Evolutionary conservation across 2,888 invertebrate genomes (phyloP).

Genomic region (Calephelis perditalis): DNA sequence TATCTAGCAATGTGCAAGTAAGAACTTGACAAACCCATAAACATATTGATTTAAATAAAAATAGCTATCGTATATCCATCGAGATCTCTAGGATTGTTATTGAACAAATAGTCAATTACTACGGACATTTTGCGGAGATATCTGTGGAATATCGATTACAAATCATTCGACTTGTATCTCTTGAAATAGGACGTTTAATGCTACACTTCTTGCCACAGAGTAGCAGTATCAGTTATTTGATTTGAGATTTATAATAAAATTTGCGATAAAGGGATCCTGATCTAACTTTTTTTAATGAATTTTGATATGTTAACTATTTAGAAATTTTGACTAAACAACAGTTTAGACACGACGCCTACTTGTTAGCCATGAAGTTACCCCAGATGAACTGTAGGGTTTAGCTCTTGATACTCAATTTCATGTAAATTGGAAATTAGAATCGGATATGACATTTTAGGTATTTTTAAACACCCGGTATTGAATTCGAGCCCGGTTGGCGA

Average conservation of each 20-base stretch:
- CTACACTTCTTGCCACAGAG: conserved; percentile 12
- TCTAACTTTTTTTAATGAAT: too few species aligned
- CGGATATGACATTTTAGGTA: too few species aligned
- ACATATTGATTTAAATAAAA: conserved; percentile 17
- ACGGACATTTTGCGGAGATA: conserved; percentile 25
- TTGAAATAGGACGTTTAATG: conserved; percentile 57
- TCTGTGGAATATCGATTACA: conserved; percentile 50
- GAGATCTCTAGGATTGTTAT: conserved; percentile 16
- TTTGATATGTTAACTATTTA: too few species aligned
- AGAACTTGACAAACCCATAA: conserved; percentile 2
- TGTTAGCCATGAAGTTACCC: too few species aligned
- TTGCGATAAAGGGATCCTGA: too few species aligned
- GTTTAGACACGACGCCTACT: too few species aligned
- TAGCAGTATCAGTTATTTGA: conserved; percentile 8
- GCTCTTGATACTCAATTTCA: too few species aligned
- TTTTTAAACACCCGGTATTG: too few species aligned
- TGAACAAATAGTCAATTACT: conserved; percentile 34
- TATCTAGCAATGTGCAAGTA: neutral
- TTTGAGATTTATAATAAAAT: neutral
- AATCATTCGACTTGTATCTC: conserved; percentile 56
- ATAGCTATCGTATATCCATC: conserved; percentile 20
- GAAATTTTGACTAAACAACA: too few species aligned
- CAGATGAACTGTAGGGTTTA: too few species aligned
- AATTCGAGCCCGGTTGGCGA: too few species aligned
- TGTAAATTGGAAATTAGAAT: too few species aligned